phyloP scores from a whole-genome alignment of 1,140 invertebrate genomes.

The Lysiphlebus fabarum region DNA sequence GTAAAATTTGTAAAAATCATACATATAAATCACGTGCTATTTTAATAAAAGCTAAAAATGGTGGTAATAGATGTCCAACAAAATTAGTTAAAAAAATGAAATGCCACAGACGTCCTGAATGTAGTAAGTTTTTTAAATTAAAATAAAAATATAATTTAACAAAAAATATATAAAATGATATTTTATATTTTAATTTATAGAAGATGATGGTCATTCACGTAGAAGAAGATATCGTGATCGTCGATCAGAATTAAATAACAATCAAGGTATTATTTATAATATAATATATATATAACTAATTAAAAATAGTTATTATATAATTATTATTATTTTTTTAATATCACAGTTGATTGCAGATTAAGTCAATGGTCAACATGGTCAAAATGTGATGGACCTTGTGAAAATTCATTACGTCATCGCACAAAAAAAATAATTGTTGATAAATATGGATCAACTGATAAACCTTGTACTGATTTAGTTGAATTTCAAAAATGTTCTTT shows the following conservation, averaged over 20 bases:
- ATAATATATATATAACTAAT: too few species aligned
- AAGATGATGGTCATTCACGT: conserved; percentile 10
- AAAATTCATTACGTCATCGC: conserved; percentile 53
- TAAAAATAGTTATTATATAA: too few species aligned
- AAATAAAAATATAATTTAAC: too few species aligned
- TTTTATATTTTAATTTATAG: conserved; percentile 17
- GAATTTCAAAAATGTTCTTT: conserved; percentile 38
- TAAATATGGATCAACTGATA: conserved; percentile 35
- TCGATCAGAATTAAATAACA: conserved; percentile 34
- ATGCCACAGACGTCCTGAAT: conserved; percentile 50
- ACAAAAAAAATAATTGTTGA: conserved; percentile 47
- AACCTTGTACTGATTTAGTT: conserved; percentile 38
- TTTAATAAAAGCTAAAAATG: conserved; percentile 60
- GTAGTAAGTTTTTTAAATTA: conserved; percentile 41
- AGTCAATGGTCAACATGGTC: conserved; percentile 66
- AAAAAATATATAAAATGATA: too few species aligned
- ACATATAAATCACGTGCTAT: conserved; percentile 51
- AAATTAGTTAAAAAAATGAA: conserved; percentile 57
- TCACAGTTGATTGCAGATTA: conserved; percentile 59
- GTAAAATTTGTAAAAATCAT: conserved; percentile 63
- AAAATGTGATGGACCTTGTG: conserved; percentile 62
- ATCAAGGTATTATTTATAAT: too few species aligned
- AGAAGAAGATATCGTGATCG: conserved; percentile 33
- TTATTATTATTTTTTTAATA: too few species aligned
- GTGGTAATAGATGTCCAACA: conserved; percentile 67